phyloP scores from a whole-genome alignment of 2,113 vertebrate species.

The Lipotes vexillifer region DNA sequence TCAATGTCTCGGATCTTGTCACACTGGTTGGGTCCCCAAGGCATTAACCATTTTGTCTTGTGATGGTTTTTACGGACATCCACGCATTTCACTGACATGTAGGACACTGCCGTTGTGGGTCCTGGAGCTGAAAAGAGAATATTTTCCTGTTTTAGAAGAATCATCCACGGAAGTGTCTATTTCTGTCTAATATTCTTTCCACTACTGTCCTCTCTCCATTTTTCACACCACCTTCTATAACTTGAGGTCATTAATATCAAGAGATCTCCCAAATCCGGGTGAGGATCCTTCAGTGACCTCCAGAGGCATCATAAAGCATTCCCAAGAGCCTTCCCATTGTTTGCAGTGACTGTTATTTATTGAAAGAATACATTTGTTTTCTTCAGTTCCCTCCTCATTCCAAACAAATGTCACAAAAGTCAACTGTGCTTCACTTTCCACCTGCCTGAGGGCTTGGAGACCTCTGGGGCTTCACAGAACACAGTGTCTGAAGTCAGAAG shows the following conservation, averaged over 20 bases:
- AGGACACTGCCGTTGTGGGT: constrained; percentile 88
- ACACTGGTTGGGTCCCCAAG: constrained; percentile 92
- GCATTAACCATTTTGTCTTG: constrained; percentile 91
- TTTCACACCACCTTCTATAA: neutral
- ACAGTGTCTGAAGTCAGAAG: neutral
- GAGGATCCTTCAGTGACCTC: neutral
- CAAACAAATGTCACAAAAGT: neutral
- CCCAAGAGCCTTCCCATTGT: neutral
- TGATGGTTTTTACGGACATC: constrained; percentile 86
- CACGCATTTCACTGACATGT: constrained; percentile 92
- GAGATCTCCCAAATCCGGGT: neutral
- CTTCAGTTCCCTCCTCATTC: neutral
- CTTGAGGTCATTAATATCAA: neutral
- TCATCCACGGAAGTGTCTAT: neutral
- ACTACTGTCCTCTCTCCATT: neutral
- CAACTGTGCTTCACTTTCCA: neutral
- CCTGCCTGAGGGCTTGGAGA: neutral
- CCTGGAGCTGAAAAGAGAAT: constrained; percentile 87
- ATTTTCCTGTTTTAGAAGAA: constrained; percentile 36
- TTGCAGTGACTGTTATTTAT: neutral
- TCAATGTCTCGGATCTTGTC: constrained; percentile 90
- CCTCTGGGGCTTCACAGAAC: neutral
- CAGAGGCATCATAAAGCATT: neutral
- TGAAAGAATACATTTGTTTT: neutral
- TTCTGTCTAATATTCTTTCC: neutral